Conservation (phyloP, 53 echinoderm and acorn worm genomes). For the Echinarachnius parma region DNA sequence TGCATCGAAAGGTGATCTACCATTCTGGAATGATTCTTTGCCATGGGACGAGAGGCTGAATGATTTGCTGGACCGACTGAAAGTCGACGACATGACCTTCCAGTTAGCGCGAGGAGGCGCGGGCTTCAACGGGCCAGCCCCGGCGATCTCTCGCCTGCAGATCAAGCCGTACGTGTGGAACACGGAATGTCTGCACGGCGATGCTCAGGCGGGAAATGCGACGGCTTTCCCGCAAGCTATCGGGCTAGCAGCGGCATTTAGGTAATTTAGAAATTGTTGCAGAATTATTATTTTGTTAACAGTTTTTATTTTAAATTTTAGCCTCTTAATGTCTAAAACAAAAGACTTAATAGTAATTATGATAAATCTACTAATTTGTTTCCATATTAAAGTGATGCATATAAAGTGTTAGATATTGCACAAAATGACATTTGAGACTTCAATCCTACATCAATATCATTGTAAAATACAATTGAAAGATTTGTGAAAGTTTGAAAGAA, state of each 20-base stretch:
- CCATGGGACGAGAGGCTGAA: conserved; percentile 84
- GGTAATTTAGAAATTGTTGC: too few relatives aligned
- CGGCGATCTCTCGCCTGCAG: conserved; percentile 63
- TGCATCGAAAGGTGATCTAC: conserved; percentile 38
- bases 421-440: too few relatives aligned
- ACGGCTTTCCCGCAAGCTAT: conserved; percentile 85
- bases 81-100: conserved; percentile 71
- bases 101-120: conserved; percentile 80
- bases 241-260: conserved; percentile 84
- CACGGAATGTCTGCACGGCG: conserved; percentile 84
- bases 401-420: too few relatives aligned
- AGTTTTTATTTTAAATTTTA: too few relatives aligned
- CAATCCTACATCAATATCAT: too few relatives aligned
- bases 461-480: too few relatives aligned
- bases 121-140: conserved; percentile 72
- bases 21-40: conserved; percentile 77
- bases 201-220: conserved; percentile 73
- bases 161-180: conserved; percentile 83
- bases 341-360: too few relatives aligned
- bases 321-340: too few relatives aligned
- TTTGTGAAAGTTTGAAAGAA: too few relatives aligned
- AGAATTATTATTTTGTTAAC: too few relatives aligned
- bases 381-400: too few relatives aligned
- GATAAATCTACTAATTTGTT: too few relatives aligned
- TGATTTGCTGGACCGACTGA: conserved; percentile 70